Base-by-base conservation (phyloP, 2,113 vertebrate species). In the Strigops habroptila region DNA sequence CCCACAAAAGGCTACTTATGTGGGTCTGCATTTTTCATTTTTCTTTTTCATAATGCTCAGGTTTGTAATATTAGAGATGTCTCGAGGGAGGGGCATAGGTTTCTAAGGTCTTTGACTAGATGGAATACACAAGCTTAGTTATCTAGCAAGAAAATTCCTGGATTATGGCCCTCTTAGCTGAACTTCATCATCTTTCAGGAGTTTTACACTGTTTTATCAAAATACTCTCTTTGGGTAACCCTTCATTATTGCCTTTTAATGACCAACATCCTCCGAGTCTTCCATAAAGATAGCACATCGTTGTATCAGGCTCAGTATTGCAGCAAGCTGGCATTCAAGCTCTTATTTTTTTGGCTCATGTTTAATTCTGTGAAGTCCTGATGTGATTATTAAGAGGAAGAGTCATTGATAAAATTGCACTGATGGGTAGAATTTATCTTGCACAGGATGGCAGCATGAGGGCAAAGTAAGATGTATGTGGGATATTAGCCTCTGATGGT, bases 341-440 rank as follows among this genome's bases (percentile, higher is more conserved):
- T 77, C 3, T 43, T 65, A 21, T 46, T 86, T 95, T 95, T 90
- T 91, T 93, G 82, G 76, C 80, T 95, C 64, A 13, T 39, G n/a
- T 88, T 80, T 83, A 77, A 74, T 83, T 88, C 49, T 83, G 48
- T 77, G 68, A 83, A 86, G 30, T 44, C 21, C 27, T 90, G 43
- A 95, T 88, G 85, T 71, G 68, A 88, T 91, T 93, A 86, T 88
- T 95, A 90, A 81, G 48, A 93, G 44, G 60, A 85, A 83, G 68
- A 80, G 35, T 75, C 41, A 86, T 39, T 88, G 91, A 93, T 91
- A 88, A 81, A 94, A 81, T 88, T 88, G 31, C 27, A 81, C 14
- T 78, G 68, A 86, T 81, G 51, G 23, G 41, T 90, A 51, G 89
- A 90, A 96, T 96, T 90, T 77, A 78, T 96, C 94, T 95, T 96